Percentiles rank a stretch among this genome's conserved stretches.
Conservation (phyloP, 1,140 invertebrate species). For the Drosophila rufa region DNA sequence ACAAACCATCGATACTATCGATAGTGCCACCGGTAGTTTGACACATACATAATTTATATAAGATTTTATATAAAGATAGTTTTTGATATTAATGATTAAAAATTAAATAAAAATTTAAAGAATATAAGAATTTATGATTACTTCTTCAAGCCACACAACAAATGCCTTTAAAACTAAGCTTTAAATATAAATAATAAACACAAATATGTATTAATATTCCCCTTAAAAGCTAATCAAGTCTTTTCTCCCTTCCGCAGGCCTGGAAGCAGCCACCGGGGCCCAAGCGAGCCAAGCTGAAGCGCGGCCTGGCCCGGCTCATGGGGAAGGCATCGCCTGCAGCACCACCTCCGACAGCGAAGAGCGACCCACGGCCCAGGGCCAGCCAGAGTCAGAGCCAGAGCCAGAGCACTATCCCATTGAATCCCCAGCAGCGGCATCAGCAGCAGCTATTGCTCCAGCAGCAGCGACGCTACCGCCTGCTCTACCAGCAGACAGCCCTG, state of each 20-base stretch:
- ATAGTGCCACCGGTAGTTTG: too few relatives aligned
- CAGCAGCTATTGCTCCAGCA: constrained; percentile 65
- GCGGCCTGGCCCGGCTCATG: constrained; percentile 70
- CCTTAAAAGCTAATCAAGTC: not conserved
- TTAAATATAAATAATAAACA: not conserved
- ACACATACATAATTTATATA: too few relatives aligned
- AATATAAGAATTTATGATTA: too few relatives aligned
- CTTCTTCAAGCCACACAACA: constrained; percentile 3
- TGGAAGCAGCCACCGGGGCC: constrained; percentile 42
- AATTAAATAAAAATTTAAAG: too few relatives aligned
- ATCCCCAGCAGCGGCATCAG: constrained; percentile 71
- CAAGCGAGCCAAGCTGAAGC: constrained; percentile 70
- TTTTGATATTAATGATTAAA: too few relatives aligned
- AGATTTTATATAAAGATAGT: too few relatives aligned
- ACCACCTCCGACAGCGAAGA: constrained; percentile 13
- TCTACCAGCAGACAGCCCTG: constrained; percentile 77
- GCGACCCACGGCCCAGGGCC: constrained; percentile 4
- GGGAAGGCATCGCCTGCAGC: constrained; percentile 42
- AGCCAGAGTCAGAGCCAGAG: constrained; percentile 5
- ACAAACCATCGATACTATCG: too few relatives aligned
- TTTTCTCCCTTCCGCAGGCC: constrained; percentile 35
- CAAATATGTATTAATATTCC: not conserved
- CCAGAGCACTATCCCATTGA: constrained; percentile 44
- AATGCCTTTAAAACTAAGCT: not conserved
- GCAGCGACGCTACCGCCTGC: constrained; percentile 70